phyloP scores from a whole-genome alignment of 2,888 invertebrate genomes.

The Rhopalosiphum nymphaeae region DNA sequence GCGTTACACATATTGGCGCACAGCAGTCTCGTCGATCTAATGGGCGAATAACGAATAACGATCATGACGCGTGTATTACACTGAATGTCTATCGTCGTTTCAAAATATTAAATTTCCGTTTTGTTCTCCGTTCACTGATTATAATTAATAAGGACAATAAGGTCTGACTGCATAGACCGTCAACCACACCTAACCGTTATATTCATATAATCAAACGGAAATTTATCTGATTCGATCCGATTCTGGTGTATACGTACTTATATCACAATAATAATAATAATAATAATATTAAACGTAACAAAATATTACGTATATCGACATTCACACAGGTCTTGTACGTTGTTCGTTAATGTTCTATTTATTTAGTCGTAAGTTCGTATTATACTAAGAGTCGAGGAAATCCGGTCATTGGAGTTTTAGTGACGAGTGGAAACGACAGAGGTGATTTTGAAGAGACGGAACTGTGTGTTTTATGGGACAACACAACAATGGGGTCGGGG shows the following conservation, averaged over 20 bases:
- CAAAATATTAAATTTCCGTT: not conserved
- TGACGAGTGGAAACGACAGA: slow-evolving; percentile 61
- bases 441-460: slow-evolving; percentile 57
- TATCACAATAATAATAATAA: too few species aligned
- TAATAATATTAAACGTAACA: not conserved
- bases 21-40: not conserved
- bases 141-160: too few species aligned
- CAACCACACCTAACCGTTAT: not conserved
- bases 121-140: not conserved
- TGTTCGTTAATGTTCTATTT: not conserved
- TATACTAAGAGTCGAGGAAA: not conserved
- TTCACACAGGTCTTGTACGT: not conserved
- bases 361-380: not conserved
- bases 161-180: not conserved
- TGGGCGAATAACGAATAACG: not conserved
- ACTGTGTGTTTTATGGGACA: slow-evolving; percentile 51
- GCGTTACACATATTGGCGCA: not conserved
- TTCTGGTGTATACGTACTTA: too few species aligned
- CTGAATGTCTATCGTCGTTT: not conserved
- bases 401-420: slow-evolving; percentile 5
- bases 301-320: not conserved
- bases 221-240: too few species aligned
- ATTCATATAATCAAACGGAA: not conserved
- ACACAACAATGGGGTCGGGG: slow-evolving; percentile 46
- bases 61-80: not conserved